Evolutionary conservation across 2,797 vertebrate species (phyloP), one percentile per base, ranked within the genome.

Genomic region (Danio jaintianensis): DNA sequence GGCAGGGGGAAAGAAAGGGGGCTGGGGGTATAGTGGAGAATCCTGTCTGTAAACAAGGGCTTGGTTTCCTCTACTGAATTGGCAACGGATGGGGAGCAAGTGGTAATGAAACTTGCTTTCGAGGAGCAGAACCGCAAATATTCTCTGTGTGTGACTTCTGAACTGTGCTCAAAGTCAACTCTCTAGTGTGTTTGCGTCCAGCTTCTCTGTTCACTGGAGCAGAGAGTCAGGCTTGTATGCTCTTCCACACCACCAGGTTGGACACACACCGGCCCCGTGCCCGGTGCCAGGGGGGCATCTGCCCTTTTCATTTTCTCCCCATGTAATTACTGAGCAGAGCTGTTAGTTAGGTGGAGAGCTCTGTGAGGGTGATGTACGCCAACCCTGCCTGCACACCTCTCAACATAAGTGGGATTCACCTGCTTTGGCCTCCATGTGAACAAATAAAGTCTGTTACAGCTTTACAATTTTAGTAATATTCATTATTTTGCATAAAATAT

Each of bases 241-340:
- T 71, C 42, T 64, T 69, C 38, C 20, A 63, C 80, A 58, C 40
- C 13, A 16, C 50, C 78, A 79, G 59, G 18, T 55, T 67, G 62
- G 43, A 82, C 38, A 75, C 63, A 66, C 48, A 74, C 56, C 20
- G 79, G 78, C 36, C 69, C 43, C 50, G 20, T 81, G 69, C 77
- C 47, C 29, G 10, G 75, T 80, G 85, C 87, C 85, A 88, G 76
- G 78, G 76, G 84, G 87, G 85, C 83, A 86, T 82, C 86, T 82
- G 86, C 78, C 80, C 83, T 77, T 82, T 84, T 85, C 76, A 85
- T 86, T 84, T 83, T 86, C 84, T 83, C 84, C 82, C 78, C 77
- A 83, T 83, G 74, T 73, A 82, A 84, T 80, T 79, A 82, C 84
- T 83, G 77, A 61, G 66, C 68, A 78, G 80, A 75, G 69, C 74